These are phyloP conservation scores for Urophycis tenuis DNA, from an alignment of 2,797 vertebrate genomes.

Conservation along the genomic window DNA sequence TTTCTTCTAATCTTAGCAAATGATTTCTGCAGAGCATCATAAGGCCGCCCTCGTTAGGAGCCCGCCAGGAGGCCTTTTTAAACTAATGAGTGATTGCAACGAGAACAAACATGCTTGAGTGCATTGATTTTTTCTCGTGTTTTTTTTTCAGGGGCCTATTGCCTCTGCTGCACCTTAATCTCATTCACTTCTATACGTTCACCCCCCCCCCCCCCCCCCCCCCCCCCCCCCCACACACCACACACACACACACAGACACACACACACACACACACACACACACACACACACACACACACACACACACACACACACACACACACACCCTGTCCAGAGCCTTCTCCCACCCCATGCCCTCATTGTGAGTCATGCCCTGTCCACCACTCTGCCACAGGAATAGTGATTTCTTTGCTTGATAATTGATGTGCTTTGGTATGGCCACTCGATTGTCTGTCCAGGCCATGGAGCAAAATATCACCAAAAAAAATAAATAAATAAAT, in stretches of 20 bases:
- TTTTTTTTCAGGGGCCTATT: conserved; percentile 27
- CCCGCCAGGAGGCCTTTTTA: conserved; percentile 41
- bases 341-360: conserved; percentile 26
- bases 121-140: conserved; percentile 51
- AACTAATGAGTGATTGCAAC: conserved; percentile 51
- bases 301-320: too few species aligned
- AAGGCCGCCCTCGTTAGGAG: conserved; percentile 19
- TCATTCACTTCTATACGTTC: conserved; percentile 31
- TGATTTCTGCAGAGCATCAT: conserved; percentile 31
- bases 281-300: too few species aligned
- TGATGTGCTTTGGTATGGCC: conserved; percentile 41
- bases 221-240: conserved; percentile 26
- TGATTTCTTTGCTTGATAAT: conserved; percentile 47
- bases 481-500: conserved; percentile 18
- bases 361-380: conserved; percentile 39
- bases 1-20: conserved; percentile 24
- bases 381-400: conserved; percentile 45
- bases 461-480: conserved; percentile 8
- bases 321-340: too few species aligned
- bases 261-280: too few species aligned
- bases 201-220: conserved; percentile 16
- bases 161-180: conserved; percentile 37
- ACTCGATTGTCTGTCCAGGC: conserved; percentile 33
- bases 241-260: too few species aligned
- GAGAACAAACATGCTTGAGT: conserved; percentile 42